A percentile compares a stretch with the other conserved stretches of the same genome.
These are phyloP conservation scores for Sesamia nonagrioides DNA, from an alignment of 1,140 invertebrate genomes.

Conservation along the genomic window DNA sequence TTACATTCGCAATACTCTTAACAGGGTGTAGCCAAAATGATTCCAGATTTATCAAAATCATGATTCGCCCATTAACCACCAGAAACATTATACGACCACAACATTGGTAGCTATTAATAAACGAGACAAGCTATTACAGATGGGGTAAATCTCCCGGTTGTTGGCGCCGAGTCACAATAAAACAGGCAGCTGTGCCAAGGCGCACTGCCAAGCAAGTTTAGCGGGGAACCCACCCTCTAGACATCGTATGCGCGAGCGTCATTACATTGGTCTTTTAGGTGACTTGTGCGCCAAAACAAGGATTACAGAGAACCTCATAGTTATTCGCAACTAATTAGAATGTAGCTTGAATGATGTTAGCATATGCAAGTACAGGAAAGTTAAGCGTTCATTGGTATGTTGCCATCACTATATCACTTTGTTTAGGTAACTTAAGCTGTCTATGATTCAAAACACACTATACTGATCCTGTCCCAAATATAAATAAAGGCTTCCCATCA, in stretches of 20 bases:
- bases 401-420: too few relatives aligned
- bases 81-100: constrained; percentile 62
- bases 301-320: constrained; percentile 11
- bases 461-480: too few relatives aligned
- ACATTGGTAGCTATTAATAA: constrained; percentile 67
- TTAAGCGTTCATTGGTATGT: neutral
- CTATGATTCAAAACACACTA: too few relatives aligned
- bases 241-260: constrained; percentile 36
- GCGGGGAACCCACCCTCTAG: constrained; percentile 11
- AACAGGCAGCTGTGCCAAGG: constrained; percentile 63
- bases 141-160: constrained; percentile 64
- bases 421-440: too few relatives aligned
- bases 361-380: neutral
- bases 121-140: constrained; percentile 62
- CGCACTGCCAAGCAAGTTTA: constrained; percentile 68
- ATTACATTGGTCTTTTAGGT: constrained; percentile 30
- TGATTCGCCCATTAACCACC: constrained; percentile 60
- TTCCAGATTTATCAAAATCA: constrained; percentile 60
- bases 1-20: constrained; percentile 21
- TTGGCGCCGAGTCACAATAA: constrained; percentile 65
- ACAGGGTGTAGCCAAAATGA: constrained; percentile 38
- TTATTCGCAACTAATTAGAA: neutral
- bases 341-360: constrained; percentile 3
- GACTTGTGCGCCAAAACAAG: constrained; percentile 31
- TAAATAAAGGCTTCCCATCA: too few relatives aligned